Conservation (phyloP, 2,888 invertebrate species). For the Scotopteryx bipunctaria region DNA sequence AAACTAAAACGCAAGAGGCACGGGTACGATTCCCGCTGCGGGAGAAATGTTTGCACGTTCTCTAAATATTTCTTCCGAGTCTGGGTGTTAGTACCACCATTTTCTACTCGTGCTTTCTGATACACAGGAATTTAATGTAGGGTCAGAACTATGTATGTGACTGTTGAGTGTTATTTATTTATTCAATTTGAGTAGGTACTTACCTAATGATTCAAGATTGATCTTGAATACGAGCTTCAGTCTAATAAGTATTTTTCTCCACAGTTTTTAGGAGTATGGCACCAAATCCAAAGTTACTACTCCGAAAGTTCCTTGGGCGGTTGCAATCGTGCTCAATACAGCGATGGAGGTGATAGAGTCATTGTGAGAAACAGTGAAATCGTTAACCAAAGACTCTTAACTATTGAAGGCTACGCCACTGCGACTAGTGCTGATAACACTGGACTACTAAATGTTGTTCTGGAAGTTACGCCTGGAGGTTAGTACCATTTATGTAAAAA, state of each 20-base stretch:
- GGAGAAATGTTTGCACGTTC: no score
- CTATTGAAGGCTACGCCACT: constrained; percentile 58
- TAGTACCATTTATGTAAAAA: constrained; percentile 28
- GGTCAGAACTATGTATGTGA: no score
- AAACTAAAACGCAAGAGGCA: no score
- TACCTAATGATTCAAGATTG: no score
- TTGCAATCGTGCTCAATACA: constrained; percentile 62
- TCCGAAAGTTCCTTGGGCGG: constrained; percentile 52
- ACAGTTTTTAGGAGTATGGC: constrained; percentile 70
- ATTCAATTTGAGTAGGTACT: not conserved
- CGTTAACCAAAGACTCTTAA: constrained; percentile 50
- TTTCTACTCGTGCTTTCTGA: no score
- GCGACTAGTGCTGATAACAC: constrained; percentile 51
- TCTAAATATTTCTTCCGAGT: no score
- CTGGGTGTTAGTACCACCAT: no score
- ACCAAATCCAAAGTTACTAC: constrained; percentile 61
- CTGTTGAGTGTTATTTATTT: no score
- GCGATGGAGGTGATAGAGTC: constrained; percentile 41
- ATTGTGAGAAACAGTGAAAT: constrained; percentile 67
- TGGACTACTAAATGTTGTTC: constrained; percentile 56
- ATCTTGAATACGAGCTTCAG: not conserved
- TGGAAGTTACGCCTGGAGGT: constrained; percentile 55
- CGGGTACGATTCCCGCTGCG: no score
- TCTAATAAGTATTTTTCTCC: not conserved
- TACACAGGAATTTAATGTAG: no score